Base-by-base conservation (phyloP, 2,797 vertebrate species). In the Typhlichthys eigenmanni region DNA sequence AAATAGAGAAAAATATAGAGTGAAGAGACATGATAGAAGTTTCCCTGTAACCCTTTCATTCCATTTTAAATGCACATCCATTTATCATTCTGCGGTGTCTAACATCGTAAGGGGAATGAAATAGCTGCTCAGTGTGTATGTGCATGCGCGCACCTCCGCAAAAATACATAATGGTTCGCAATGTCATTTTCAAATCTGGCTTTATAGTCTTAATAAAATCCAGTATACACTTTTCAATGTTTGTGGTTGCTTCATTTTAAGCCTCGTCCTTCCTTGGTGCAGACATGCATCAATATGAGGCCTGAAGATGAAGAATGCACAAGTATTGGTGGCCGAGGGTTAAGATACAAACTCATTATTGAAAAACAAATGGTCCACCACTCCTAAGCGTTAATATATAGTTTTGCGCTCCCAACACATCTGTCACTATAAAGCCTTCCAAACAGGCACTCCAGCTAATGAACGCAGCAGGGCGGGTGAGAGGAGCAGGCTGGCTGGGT, bases 361-460 rank as follows among this genome's bases (percentile, higher is more conserved):
- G 8, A n/a, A 11, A 34, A 55, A 47, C 29, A 47, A 43, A 60
- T 13, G 54, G n/a, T 29, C 6, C 14, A 29, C 24, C 24, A 29
- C 24, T 29, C 24, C 24, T 29, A 29, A 29, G 24, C 24, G 24
- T 29, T 29, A 29, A 29, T 4, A 29, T 29, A 29, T 29, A 29
- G 24, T 29, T 29, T 29, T 4, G 24, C 24, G 4, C 6, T 51
- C 16, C 14, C 24, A 1, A 48, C 24, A 58, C 29, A 46, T 45
- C 13, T 50, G 61, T 63, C 54, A 58, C 24, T 55, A 24, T 32
- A 14, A 68, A 62, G 38, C 4, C 47, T 32, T 62, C 8, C 51
- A 45, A 54, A 12, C 19, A 54, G 17, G 51, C 52, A 19, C 47
- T 54, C 34, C n/a, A 47, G 66, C 53, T 68, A 52, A 64, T 64